Evolutionary conservation across 2,888 invertebrate species (phyloP).

Genomic region (Trachelus iudaicus): DNA sequence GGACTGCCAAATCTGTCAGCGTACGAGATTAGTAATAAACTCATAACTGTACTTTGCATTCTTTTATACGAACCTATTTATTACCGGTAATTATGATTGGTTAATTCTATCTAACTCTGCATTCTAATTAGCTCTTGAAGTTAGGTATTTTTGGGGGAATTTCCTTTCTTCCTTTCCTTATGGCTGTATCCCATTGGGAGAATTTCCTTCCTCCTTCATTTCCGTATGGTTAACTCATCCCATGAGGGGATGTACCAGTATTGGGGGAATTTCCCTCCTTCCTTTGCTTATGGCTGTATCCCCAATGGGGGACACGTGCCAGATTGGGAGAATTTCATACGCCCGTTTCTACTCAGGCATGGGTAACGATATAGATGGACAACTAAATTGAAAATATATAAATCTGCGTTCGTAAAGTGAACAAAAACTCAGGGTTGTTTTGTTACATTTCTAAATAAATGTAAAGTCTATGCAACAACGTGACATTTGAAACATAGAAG

Average conservation of each 20-base stretch:
- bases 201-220: too few species aligned
- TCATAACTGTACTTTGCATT: not conserved
- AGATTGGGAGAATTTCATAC: too few species aligned
- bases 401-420: too few species aligned
- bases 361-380: not conserved
- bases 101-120: not conserved
- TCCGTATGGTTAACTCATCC: too few species aligned
- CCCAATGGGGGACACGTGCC: too few species aligned
- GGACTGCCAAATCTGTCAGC: not conserved
- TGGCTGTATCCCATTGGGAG: too few species aligned
- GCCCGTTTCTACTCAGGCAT: not conserved
- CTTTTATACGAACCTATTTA: not conserved
- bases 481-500: slow-evolving; percentile 41
- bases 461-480: slow-evolving; percentile 9
- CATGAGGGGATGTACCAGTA: too few species aligned
- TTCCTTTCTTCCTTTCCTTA: too few species aligned
- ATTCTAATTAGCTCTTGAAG: not conserved
- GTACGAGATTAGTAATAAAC: not conserved
- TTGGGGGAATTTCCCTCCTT: too few species aligned
- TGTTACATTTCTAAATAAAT: not conserved
- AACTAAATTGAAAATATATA: not conserved
- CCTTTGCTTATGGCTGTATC: too few species aligned
- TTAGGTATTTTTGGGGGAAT: not conserved
- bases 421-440: not conserved
- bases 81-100: not conserved